Evolutionary conservation across 2,113 vertebrate genomes (phyloP).

Genomic region (Glaucomys volans): DNA sequence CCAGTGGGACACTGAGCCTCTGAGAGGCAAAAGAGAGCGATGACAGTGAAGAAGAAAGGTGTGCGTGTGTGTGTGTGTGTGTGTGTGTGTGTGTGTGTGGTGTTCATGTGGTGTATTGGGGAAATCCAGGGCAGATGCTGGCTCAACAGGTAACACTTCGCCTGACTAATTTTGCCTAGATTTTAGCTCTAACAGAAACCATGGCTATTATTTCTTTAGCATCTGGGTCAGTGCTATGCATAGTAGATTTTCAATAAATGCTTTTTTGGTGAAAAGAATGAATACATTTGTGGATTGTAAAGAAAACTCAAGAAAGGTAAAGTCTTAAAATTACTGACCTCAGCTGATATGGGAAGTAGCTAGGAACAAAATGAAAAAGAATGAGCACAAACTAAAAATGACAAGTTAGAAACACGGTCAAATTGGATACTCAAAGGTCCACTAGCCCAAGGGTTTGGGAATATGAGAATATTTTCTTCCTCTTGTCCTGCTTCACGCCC

Average conservation of each 20-base stretch:
- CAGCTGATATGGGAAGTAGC: conserved; percentile 5
- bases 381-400: background rate
- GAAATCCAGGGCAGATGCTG: background rate
- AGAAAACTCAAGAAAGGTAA: conserved; percentile 46
- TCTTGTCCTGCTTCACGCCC: conserved; percentile 55
- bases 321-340: conserved; percentile 45
- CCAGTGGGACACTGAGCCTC: background rate
- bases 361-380: conserved; percentile 59
- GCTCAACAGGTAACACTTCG: background rate
- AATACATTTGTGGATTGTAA: conserved; percentile 34
- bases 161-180: conserved; percentile 2
- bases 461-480: conserved; percentile 63
- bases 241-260: conserved; percentile 29
- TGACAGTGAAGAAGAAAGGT: background rate
- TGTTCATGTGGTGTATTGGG: background rate
- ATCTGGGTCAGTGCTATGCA: background rate
- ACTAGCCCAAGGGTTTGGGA: conserved; percentile 27
- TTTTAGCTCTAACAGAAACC: conserved; percentile 18
- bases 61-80: background rate
- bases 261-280: conserved; percentile 43
- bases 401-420: background rate
- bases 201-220: conserved; percentile 28
- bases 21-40: background rate
- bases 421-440: background rate
- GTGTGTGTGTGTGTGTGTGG: background rate